Evolutionary conservation across 2,113 vertebrate genomes (phyloP).

Genomic region (Eonycteris spelaea): DNA sequence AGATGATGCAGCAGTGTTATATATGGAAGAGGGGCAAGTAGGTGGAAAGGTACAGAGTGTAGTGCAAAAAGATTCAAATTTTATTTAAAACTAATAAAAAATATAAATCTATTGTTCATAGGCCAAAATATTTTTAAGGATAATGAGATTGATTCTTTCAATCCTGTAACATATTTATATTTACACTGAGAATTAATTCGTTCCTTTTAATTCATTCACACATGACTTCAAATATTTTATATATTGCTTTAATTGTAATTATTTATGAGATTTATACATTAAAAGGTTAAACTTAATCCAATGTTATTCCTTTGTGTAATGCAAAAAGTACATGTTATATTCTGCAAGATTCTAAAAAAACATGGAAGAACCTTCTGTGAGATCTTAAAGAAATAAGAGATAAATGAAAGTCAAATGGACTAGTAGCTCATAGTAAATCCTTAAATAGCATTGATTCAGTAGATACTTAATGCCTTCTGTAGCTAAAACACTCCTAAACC

Average conservation of each 20-base stretch:
- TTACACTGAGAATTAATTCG: neutral
- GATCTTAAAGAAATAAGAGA: neutral
- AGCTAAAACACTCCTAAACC: neutral
- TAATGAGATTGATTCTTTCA: neutral
- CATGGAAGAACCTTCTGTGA: neutral
- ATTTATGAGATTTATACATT: neutral
- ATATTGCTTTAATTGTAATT: neutral
- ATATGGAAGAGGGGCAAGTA: constrained; percentile 35
- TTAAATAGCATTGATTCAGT: neutral
- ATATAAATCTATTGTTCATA: neutral
- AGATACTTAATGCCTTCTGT: neutral
- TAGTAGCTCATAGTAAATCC: neutral
- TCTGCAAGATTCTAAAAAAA: neutral
- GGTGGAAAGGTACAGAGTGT: constrained; percentile 5
- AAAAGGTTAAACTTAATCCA: neutral
- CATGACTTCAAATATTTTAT: neutral
- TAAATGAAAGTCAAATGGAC: neutral
- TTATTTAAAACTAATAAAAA: constrained; percentile 9
- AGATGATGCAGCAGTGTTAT: constrained; percentile 13
- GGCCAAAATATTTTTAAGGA: neutral
- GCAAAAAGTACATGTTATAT: neutral
- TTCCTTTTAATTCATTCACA: neutral
- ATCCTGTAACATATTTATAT: neutral
- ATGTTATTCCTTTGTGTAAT: neutral
- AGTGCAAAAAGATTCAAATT: constrained; percentile 46